Evolutionary conservation across 2,888 invertebrate genomes (phyloP).

Genomic region (Hecatera dysodea): DNA sequence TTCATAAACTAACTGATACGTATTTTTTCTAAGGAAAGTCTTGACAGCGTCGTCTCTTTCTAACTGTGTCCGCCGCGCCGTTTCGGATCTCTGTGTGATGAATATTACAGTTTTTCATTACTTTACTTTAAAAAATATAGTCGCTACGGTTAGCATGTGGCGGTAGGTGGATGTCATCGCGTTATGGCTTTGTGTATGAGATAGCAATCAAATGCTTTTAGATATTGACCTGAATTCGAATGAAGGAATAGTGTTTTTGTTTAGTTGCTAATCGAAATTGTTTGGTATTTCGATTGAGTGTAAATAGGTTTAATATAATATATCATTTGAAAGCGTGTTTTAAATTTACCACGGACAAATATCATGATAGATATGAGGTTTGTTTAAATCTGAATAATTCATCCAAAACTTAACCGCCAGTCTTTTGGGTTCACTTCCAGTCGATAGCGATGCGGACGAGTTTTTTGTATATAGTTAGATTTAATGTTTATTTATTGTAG

Average conservation of each 20-base stretch:
- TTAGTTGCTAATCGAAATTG: slow-evolving; percentile 4
- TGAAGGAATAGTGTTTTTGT: slow-evolving; percentile 13
- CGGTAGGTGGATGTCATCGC: slow-evolving; percentile 2
- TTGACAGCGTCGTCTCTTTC: background rate
- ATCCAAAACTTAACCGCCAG: no score
- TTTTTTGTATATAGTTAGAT: no score
- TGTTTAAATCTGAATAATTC: no score
- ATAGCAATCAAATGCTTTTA: slow-evolving; percentile 51
- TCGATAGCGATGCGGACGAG: no score
- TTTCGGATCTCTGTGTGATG: slow-evolving; percentile 10
- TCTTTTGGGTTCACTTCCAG: no score
- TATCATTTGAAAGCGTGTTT: no score
- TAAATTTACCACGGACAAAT: no score
- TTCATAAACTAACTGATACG: no score
- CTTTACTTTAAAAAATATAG: slow-evolving; percentile 29
- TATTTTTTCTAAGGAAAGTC: no score
- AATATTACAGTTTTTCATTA: slow-evolving; percentile 63
- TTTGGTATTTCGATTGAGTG: slow-evolving; percentile 1
- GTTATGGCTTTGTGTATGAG: slow-evolving; percentile 29
- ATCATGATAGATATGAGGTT: no score
- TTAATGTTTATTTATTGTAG: no score
- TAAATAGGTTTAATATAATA: no score
- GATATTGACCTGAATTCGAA: slow-evolving; percentile 38
- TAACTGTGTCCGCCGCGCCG: background rate
- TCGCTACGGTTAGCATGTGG: slow-evolving; percentile 35